A percentile compares a stretch with the other conserved stretches of the same genome.
These are phyloP conservation scores for Psittacula echo DNA, from an alignment of 2,797 vertebrate species.

Conservation along the genomic window DNA sequence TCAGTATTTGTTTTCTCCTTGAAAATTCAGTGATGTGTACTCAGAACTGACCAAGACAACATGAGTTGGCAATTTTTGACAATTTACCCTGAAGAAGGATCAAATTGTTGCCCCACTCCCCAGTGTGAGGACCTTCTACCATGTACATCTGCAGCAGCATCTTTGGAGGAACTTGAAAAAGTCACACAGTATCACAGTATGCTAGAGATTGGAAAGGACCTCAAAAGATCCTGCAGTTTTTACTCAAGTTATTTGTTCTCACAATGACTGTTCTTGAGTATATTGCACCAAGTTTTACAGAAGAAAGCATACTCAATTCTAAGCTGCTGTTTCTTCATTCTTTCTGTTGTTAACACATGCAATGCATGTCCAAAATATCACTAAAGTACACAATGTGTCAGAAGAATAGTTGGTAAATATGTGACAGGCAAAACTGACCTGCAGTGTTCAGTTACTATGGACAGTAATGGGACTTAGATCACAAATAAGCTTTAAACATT, in stretches of 20 bases:
- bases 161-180: background rate
- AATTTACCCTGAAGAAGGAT: background rate
- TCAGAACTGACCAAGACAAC: background rate
- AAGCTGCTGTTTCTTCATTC: background rate
- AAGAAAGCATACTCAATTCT: background rate
- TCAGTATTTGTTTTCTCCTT: constrained; percentile 5
- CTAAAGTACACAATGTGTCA: background rate
- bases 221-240: background rate
- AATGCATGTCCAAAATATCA: background rate
- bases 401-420: background rate
- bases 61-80: background rate
- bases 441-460: background rate
- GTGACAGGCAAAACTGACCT: background rate
- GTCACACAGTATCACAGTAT: background rate
- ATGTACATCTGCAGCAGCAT: background rate
- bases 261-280: background rate
- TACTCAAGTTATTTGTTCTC: background rate
- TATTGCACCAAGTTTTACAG: background rate
- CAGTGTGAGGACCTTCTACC: background rate
- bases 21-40: background rate
- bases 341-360: background rate
- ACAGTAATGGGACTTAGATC: background rate
- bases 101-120: rapidly evolving
- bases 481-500: background rate
- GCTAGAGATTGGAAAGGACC: no score